phyloP scores from a whole-genome alignment of 2,888 invertebrate species.

The Cantharis lateralis region DNA sequence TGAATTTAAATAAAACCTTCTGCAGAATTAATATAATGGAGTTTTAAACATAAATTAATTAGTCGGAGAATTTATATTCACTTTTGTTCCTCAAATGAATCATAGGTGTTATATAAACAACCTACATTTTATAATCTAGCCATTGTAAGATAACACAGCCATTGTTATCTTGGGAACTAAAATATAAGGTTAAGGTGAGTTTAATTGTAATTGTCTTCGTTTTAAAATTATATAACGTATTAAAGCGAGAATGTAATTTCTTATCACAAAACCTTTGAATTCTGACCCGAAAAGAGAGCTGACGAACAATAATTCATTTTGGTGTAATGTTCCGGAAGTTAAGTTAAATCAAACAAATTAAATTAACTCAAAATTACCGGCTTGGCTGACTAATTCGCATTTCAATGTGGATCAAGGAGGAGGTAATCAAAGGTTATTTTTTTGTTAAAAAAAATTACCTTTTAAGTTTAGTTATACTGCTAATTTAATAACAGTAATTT shows the following conservation, averaged over 20 bases:
- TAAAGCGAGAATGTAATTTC: neutral
- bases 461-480: neutral
- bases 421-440: neutral
- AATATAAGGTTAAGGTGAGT: slow-evolving; percentile 53
- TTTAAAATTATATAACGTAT: neutral
- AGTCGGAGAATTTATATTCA: slow-evolving; percentile 14
- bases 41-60: neutral
- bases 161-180: slow-evolving; percentile 52
- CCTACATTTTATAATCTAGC: slow-evolving; percentile 35
- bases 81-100: slow-evolving; percentile 39
- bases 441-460: neutral
- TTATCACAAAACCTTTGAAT: neutral
- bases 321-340: neutral
- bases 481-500: neutral
- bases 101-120: slow-evolving; percentile 42
- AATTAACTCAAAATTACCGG: neutral
- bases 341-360: neutral
- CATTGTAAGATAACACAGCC: slow-evolving; percentile 39
- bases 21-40: neutral
- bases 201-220: slow-evolving; percentile 13
- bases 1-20: neutral
- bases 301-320: neutral
- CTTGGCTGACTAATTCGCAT: neutral
- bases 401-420: neutral
- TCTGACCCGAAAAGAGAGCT: neutral